Conservation (phyloP, 2,113 vertebrate genomes). For the Miniopterus natalensis region DNA sequence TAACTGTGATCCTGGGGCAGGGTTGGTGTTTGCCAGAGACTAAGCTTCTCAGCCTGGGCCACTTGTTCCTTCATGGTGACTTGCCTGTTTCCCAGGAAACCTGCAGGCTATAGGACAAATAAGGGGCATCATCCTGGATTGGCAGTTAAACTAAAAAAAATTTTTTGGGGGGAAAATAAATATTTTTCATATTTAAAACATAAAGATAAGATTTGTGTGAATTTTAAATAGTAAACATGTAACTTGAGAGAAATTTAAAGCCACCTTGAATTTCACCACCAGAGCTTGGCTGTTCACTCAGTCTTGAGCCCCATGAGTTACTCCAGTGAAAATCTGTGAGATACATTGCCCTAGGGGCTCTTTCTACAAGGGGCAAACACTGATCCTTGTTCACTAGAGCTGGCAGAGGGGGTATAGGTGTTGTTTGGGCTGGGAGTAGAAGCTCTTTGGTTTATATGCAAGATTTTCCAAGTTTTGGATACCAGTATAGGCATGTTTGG, state of each 20-base stretch:
- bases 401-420: background rate
- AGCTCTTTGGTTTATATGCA: background rate
- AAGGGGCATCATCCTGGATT: background rate
- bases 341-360: background rate
- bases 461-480: background rate
- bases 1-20: background rate
- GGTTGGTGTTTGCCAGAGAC: background rate
- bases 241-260: conserved; percentile 10
- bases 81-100: background rate
- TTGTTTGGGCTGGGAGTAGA: background rate
- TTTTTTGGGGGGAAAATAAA: background rate
- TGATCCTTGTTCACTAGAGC: background rate
- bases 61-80: background rate
- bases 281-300: background rate
- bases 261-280: background rate
- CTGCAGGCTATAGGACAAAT: background rate
- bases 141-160: background rate
- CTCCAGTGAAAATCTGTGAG: background rate
- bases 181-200: conserved; percentile 3
- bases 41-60: background rate
- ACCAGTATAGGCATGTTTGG: background rate
- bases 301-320: background rate
- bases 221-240: conserved; percentile 39
- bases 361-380: background rate
- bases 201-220: background rate